These are phyloP conservation scores for Hypolimnas misippus DNA, from an alignment of 2,888 invertebrate species.

Conservation along the genomic window DNA sequence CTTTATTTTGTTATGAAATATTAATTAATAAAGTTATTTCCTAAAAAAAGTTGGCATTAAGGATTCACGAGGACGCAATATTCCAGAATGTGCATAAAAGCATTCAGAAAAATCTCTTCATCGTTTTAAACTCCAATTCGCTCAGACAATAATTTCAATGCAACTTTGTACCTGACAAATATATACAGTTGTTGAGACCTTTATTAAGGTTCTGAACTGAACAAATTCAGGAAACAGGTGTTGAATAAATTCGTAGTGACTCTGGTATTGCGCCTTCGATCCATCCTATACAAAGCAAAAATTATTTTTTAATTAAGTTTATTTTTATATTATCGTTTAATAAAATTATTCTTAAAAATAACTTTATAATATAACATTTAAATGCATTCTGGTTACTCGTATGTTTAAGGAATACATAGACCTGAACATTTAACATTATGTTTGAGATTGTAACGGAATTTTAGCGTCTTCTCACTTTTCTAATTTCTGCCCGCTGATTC, in stretches of 20 bases:
- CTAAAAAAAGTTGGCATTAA: conserved; percentile 64
- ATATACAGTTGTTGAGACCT: conserved; percentile 34
- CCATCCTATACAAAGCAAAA: conserved; percentile 65
- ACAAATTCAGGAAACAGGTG: conserved; percentile 60
- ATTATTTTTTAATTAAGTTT: conserved; percentile 21
- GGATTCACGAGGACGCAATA: conserved; percentile 82
- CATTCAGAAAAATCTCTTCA: conserved; percentile 17
- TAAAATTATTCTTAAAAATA: background rate
- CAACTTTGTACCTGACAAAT: conserved; percentile 44
- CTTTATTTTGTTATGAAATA: conserved; percentile 3
- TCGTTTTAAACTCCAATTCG: conserved; percentile 28
- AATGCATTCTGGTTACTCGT: too few relatives aligned
- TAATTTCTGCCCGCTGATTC: too few relatives aligned
- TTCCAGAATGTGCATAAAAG: conserved; percentile 38
- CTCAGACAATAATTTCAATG: conserved; percentile 35
- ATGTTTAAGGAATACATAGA: background rate
- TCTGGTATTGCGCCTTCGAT: conserved; percentile 78
- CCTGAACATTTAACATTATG: too few relatives aligned
- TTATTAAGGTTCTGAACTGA: conserved; percentile 37
- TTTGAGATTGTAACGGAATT: too few relatives aligned
- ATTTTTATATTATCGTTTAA: background rate
- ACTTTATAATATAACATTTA: too few relatives aligned
- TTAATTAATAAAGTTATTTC: background rate
- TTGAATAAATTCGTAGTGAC: conserved; percentile 57
- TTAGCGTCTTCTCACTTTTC: too few relatives aligned